A percentile compares a stretch with the other conserved stretches of the same genome.
phyloP scores from a whole-genome alignment of 2,797 vertebrate genomes.

The Falco cherrug region DNA sequence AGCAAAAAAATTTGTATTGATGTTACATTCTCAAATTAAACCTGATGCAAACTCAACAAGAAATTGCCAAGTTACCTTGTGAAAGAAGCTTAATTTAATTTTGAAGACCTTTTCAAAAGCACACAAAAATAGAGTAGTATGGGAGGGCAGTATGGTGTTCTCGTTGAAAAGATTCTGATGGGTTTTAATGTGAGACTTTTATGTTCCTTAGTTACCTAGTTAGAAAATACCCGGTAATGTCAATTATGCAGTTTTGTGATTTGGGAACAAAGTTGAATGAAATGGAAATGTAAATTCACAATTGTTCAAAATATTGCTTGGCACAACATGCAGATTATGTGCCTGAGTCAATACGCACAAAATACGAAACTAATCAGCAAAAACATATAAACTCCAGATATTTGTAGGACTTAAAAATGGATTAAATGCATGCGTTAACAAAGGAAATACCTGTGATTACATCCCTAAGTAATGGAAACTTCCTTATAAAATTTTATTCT shows the following conservation, averaged over 20 bases:
- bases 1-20: neutral
- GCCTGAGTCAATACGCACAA: neutral
- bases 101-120: neutral
- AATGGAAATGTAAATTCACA: neutral
- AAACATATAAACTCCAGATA: neutral
- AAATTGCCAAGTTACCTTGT: neutral
- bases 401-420: neutral
- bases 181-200: neutral
- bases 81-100: neutral
- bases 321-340: neutral
- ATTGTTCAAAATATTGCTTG: neutral
- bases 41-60: neutral
- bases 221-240: neutral
- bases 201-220: neutral
- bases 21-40: neutral
- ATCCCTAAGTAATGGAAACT: neutral
- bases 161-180: neutral
- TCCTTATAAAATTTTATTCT: neutral
- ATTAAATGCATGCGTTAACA: neutral
- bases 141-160: neutral
- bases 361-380: neutral
- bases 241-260: neutral
- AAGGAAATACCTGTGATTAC: neutral
- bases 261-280: neutral
- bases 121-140: neutral